A percentile compares a stretch with the other conserved stretches of the same genome.
These are phyloP conservation scores for Perognathus longimembris DNA, from an alignment of 2,113 vertebrate genomes.

Conservation along the genomic window DNA sequence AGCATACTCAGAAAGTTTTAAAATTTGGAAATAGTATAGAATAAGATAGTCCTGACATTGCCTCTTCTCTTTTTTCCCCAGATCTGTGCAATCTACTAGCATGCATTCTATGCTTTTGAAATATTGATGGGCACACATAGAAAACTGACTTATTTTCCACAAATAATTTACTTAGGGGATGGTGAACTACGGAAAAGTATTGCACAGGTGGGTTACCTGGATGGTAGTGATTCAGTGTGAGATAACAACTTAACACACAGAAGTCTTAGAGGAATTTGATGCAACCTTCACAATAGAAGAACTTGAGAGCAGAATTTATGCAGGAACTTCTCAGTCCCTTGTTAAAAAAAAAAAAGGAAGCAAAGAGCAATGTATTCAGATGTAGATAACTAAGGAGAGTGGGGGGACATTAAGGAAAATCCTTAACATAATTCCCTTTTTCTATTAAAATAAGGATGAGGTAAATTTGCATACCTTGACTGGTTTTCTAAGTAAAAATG, in stretches of 20 bases:
- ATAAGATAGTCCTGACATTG: neutral
- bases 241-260: neutral
- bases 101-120: conserved; percentile 14
- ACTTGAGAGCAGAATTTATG: neutral
- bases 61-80: neutral
- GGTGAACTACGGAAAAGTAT: neutral
- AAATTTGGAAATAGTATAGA: neutral
- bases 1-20: conserved; percentile 25
- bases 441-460: neutral
- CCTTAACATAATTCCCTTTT: neutral
- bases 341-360: neutral
- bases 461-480: neutral
- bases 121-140: neutral
- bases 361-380: neutral
- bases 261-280: neutral
- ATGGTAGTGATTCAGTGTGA: neutral
- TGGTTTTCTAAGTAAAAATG: neutral
- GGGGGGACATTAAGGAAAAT: neutral
- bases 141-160: neutral
- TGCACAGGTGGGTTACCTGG: neutral
- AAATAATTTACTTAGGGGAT: neutral
- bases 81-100: neutral
- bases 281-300: neutral
- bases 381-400: neutral
- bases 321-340: neutral